phyloP scores from a whole-genome alignment of 2,888 invertebrate genomes.

The Lasius platythorax region DNA sequence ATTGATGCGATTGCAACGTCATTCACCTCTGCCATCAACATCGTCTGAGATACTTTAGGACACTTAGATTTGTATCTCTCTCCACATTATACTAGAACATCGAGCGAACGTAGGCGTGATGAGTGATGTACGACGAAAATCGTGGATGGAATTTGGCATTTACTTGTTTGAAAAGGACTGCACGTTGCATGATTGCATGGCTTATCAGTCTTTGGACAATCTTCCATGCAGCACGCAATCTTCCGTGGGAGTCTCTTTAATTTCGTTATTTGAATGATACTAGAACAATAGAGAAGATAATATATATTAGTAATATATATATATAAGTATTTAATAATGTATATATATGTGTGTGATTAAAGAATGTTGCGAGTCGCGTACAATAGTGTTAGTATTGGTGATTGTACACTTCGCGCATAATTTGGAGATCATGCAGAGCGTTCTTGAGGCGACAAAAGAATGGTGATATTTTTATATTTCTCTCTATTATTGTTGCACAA shows the following conservation, averaged over 20 bases:
- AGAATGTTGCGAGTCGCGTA: no score
- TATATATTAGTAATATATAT: background rate
- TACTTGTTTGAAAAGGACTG: constrained; percentile 92
- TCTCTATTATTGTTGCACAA: background rate
- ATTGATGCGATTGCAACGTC: background rate
- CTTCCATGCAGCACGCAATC: constrained; percentile 90
- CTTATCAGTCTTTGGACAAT: constrained; percentile 94
- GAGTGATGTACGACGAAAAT: constrained; percentile 39
- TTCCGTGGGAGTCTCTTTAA: constrained; percentile 86
- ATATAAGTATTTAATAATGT: background rate
- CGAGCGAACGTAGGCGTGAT: constrained; percentile 55
- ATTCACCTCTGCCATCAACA: constrained; percentile 62
- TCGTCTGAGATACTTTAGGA: constrained; percentile 77
- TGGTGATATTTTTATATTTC: constrained; percentile 24
- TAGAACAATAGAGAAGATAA: constrained; percentile 71
- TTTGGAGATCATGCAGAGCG: no score
- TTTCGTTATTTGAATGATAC: constrained; percentile 86
- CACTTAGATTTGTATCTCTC: constrained; percentile 72
- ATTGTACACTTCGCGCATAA: no score
- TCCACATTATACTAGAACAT: constrained; percentile 75
- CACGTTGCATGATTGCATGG: constrained; percentile 95
- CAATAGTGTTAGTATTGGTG: no score
- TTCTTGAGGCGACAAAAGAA: no score
- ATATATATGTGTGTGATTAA: background rate
- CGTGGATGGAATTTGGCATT: constrained; percentile 9